Evolutionary conservation across 2,797 vertebrate genomes (phyloP), one percentile per base, ranked within the genome.

Genomic region (Gallinago nigripennis): DNA sequence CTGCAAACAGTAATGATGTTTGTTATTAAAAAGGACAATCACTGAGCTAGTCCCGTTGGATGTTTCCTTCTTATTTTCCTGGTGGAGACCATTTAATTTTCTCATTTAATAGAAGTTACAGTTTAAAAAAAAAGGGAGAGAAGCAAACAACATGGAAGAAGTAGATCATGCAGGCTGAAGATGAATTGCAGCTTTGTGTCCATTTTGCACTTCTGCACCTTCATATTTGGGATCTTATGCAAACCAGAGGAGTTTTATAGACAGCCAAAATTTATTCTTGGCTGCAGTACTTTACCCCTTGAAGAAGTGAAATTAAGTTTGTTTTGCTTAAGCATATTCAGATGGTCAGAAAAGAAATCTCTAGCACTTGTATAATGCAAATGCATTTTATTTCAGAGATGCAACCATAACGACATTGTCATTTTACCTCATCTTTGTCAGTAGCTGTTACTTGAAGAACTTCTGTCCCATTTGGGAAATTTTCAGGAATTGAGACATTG

Each of bases 391-490:
- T 88, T 84, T 82, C 56, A 80, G 18, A 90, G 80, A 6, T 28
- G 30, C 37, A 89, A 46, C 9, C 46, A 23, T 9, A 70, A 65
- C 2, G 4, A 30, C 7, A 28, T 4, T 21, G 24, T 27, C 30
- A 64, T 72, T 84, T 70, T 97, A 98, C 98, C 98, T 98, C 82
- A 65, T 99, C 98, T 75, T 13, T 23, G 94, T 99, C 98, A 30
- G 63, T 96, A 88, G 98, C 97, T 71, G 35, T 75, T 57, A 96
- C 75, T 95, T 79, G 97, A 76, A 98, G 96, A 79, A 98, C 56
- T 73, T 97, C 84, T 20, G 93, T 79, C 35, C 88, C 94, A 31
- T 78, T 14, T 12, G 97, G 98, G 20, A 96, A 96, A 76, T 98
- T 98, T 97, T 99, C 98, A 53, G 23, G 85, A 53, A 99, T 41